Base-by-base conservation (phyloP, 2,113 vertebrate species). In the Bubo scandiacus region DNA sequence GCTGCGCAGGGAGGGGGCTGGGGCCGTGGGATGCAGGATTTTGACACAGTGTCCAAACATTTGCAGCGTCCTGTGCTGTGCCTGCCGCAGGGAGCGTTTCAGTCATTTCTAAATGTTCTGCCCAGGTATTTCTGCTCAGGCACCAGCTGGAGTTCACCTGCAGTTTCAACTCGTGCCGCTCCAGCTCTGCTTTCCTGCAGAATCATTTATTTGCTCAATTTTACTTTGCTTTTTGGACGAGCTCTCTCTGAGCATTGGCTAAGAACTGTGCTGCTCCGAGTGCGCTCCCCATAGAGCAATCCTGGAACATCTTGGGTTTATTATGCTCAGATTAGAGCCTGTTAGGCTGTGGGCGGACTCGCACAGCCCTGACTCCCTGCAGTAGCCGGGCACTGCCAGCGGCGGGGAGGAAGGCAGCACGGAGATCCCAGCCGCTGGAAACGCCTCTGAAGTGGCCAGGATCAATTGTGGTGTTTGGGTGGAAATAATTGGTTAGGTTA, bases 1-100 rank as follows among this genome's bases (percentile, higher is more conserved):
- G 29, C 40, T 11, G 15, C 11, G 40, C 1, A 0, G 17, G 49
- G 47, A 42, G 29, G 54, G 25, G 16, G 14, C 52, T 2, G 2
- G 52, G 15, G 45, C 38, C 20, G 55, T 3, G 72, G 55, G 57
- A 8, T 11, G 38, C 17, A 10, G 43, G 66, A 21, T 67, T 88
- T 81, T 21, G 20, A 29, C 25, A 1, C 1, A 0, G 9, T 15
- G 13, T 30, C 61, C 47, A 12, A 19, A 22, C 23, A 1, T 32
- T n/a, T 15, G 16, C 26, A 55, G 57, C 52, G 12, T 15, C 8
- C 2, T 1, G 15, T 29, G 38, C 63, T 25, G 51, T n/a, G 29
- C 65, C 65, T 19, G 42, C 42, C 30, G 3, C 40, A 6, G 36
- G 21, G 36, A 67, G 8, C 6, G 0, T 40, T 55, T 13, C 5